Evolutionary conservation across 2,113 vertebrate genomes (phyloP), one percentile per base, ranked within the genome.

Genomic region (Cheilinus undulatus): DNA sequence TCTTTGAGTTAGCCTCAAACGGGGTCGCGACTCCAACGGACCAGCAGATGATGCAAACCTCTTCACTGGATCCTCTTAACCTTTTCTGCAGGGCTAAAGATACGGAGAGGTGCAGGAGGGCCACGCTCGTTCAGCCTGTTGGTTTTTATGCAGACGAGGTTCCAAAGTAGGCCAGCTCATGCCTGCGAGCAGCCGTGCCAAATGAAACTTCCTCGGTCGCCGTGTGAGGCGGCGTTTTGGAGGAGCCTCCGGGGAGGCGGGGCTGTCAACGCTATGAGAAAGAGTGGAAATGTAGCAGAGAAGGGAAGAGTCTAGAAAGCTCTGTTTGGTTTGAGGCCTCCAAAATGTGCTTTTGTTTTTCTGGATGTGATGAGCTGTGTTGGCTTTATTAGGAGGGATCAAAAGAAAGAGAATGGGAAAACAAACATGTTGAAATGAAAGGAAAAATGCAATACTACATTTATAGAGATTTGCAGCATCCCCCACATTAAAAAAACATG

Each of bases 81-180:
- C 51, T 61, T 32, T 2, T 76, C 26, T 49, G 14, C 40, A 58
- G 36, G 46, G 12, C 43, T 67, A 6, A 19, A 32, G 73, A 53
- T 71, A 70, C 7, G 62, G 69, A 62, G 61, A 69, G 67, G 56
- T 53, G 59, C 40, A 30, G 59, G 43, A 68, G 51, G 73, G 72
- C 73, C 81, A 78, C 72, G 63, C 65, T 48, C 57, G 73, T 70
- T 83, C 80, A 87, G 77, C 69, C 80, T 74, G 69, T 75, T 67
- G 75, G 86, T 82, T 84, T 40, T 45, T 5, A 58, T 76, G 75
- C 73, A 71, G 81, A 28, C 61, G 60, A 64, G 72, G 70, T n/a
- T 70, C 72, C 62, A 87, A 93, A 92, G 74, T 93, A 91, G 92
- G 92, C 73, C 89, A 91, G 78, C 78, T 68, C 76, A 59, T 89